Evolutionary conservation across 2,797 vertebrate species (phyloP).

Genomic region (Mareca strepera): DNA sequence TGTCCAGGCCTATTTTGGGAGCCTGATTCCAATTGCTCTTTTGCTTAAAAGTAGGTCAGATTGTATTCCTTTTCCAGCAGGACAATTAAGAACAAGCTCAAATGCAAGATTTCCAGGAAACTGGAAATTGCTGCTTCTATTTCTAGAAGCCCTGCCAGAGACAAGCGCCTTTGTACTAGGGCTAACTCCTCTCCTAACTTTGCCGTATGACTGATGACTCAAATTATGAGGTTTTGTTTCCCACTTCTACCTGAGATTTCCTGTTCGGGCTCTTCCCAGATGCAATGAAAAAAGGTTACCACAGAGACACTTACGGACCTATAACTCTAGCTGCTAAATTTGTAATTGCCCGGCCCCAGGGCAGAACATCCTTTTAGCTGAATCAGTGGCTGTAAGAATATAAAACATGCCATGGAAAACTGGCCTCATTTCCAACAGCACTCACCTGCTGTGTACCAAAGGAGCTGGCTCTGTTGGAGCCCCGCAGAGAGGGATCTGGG

Average conservation of each 20-base stretch:
- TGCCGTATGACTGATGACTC: slow-evolving; percentile 52
- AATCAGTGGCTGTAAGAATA: slow-evolving; percentile 47
- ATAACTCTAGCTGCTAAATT: slow-evolving; percentile 55
- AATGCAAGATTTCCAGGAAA: slow-evolving; percentile 54
- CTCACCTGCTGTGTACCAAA: not conserved
- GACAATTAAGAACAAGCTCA: slow-evolving; percentile 5
- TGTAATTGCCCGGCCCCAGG: slow-evolving; percentile 60
- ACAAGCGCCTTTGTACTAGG: slow-evolving; percentile 8
- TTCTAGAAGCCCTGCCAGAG: slow-evolving; percentile 31
- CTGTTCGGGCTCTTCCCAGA: slow-evolving; percentile 58
- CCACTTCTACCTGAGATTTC: slow-evolving; percentile 68
- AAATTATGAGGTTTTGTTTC: slow-evolving; percentile 58
- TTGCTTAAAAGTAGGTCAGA: slow-evolving; percentile 43
- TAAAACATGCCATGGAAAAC: not conserved
- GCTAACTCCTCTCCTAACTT: slow-evolving; percentile 33
- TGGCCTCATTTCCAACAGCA: slow-evolving; percentile 9
- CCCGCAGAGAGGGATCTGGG: no score
- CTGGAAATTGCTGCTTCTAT: slow-evolving; percentile 32
- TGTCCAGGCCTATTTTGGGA: not conserved
- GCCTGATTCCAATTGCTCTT: not conserved
- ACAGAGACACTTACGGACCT: slow-evolving; percentile 62
- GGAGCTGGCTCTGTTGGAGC: not conserved
- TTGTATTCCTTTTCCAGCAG: slow-evolving; percentile 22
- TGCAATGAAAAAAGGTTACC: slow-evolving; percentile 45
- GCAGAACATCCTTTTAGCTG: slow-evolving; percentile 51